Evolutionary conservation across 2,113 vertebrate species (phyloP).

Genomic region (Trichechus manatus): DNA sequence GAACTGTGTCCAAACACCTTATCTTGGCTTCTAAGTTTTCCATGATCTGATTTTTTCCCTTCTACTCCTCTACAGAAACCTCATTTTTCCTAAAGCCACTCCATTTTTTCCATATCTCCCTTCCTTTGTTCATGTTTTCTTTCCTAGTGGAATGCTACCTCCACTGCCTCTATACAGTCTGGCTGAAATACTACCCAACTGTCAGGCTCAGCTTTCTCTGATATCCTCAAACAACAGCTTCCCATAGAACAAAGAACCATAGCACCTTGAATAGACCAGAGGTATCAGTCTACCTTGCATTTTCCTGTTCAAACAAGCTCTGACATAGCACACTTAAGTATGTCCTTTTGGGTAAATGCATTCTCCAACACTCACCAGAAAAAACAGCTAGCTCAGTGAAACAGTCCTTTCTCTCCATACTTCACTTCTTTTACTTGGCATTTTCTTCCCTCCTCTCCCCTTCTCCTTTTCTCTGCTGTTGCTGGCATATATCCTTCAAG

Average conservation of each 20-base stretch:
- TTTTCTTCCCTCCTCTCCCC: neutral
- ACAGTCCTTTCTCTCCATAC: neutral
- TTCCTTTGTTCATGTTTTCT: neutral
- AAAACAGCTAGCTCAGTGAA: neutral
- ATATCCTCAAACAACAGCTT: neutral
- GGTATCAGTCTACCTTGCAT: neutral
- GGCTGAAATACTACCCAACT: neutral
- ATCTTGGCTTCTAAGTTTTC: neutral
- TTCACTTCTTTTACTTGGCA: neutral
- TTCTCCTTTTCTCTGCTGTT: neutral
- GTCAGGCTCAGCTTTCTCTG: neutral
- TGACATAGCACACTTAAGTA: neutral
- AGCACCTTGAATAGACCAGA: neutral
- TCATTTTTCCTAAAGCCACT: neutral
- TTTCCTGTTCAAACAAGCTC: slow-evolving; percentile 25
- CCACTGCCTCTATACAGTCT: neutral
- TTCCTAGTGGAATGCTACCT: neutral
- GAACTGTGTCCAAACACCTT: neutral
- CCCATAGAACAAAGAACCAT: neutral
- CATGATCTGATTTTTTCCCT: neutral
- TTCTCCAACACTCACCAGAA: neutral
- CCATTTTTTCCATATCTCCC: neutral
- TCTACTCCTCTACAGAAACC: neutral
- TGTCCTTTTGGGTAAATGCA: neutral
- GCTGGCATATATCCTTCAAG: neutral